These are phyloP conservation scores for Lepidochitona cinerea DNA, from an alignment of 2,888 invertebrate species.

Conservation along the genomic window DNA sequence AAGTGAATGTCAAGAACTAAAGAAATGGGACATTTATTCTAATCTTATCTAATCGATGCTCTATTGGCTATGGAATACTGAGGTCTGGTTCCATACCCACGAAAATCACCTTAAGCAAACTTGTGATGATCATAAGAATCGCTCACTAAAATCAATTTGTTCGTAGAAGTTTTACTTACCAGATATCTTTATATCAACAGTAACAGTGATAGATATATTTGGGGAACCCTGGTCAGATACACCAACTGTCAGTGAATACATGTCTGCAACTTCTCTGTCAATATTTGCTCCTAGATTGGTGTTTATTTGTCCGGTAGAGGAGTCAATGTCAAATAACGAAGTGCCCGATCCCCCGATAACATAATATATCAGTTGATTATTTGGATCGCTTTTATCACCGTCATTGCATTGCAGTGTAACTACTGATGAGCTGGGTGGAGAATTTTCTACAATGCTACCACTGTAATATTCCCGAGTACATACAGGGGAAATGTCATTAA, in stretches of 20 bases:
- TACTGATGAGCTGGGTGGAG: conserved; percentile 21
- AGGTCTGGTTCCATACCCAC: too few species aligned
- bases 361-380: conserved; percentile 8
- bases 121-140: too few species aligned
- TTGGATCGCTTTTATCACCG: conserved; percentile 24
- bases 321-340: conserved; percentile 24
- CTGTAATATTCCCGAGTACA: conserved; percentile 41
- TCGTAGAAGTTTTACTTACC: conserved; percentile 8
- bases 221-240: conserved; percentile 19
- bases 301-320: conserved; percentile 21
- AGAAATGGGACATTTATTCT: too few species aligned
- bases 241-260: conserved; percentile 31
- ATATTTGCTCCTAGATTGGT: conserved; percentile 26
- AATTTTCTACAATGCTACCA: conserved; percentile 16
- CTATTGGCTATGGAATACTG: too few species aligned
- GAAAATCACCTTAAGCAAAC: too few species aligned
- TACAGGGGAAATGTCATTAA: conserved; percentile 55
- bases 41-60: too few species aligned
- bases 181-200: conserved; percentile 10
- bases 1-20: too few species aligned
- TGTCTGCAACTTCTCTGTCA: conserved; percentile 36
- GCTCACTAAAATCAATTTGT: too few species aligned
- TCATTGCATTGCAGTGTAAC: conserved; percentile 33
- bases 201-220: conserved; percentile 12
- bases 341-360: background rate